Evolutionary conservation across 2,797 vertebrate species (phyloP).

Genomic region (Otolemur crassicaudatus): DNA sequence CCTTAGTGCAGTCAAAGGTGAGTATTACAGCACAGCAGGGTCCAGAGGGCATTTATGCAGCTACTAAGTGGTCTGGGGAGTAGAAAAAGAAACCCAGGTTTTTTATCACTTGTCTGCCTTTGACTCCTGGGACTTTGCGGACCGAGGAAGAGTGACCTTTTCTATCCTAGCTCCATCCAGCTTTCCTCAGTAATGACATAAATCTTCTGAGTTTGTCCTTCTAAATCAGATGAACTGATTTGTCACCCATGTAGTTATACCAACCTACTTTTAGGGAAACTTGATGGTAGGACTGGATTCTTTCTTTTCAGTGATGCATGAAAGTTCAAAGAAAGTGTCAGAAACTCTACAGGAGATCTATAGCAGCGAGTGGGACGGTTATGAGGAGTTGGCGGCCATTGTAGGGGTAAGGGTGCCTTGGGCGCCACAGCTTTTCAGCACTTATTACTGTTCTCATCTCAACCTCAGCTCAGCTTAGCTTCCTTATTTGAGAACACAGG

Average conservation of each 20-base stretch:
- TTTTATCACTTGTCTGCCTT: neutral
- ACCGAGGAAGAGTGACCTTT: neutral
- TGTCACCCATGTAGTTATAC: neutral
- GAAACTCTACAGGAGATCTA: slow-evolving; percentile 95
- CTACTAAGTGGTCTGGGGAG: neutral
- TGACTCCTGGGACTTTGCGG: neutral
- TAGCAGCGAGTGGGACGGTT: slow-evolving; percentile 92
- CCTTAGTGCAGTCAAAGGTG: slow-evolving; percentile 94
- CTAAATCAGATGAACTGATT: neutral
- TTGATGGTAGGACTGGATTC: neutral
- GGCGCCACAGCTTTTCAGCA: neutral
- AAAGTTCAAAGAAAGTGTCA: slow-evolving; percentile 94
- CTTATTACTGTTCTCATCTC: neutral
- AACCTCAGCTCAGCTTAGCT: neutral
- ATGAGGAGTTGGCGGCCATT: slow-evolving; percentile 91
- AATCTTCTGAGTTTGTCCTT: neutral
- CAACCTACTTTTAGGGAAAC: neutral
- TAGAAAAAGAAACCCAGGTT: neutral
- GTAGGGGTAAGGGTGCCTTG: slow-evolving; percentile 89
- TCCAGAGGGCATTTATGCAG: neutral
- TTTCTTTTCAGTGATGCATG: slow-evolving; percentile 93
- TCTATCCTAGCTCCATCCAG: neutral
- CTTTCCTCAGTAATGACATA: neutral
- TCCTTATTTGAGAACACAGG: neutral
- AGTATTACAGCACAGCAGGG: neutral